Conservation (phyloP, 2,888 invertebrate genomes). For the Phortica magna region DNA sequence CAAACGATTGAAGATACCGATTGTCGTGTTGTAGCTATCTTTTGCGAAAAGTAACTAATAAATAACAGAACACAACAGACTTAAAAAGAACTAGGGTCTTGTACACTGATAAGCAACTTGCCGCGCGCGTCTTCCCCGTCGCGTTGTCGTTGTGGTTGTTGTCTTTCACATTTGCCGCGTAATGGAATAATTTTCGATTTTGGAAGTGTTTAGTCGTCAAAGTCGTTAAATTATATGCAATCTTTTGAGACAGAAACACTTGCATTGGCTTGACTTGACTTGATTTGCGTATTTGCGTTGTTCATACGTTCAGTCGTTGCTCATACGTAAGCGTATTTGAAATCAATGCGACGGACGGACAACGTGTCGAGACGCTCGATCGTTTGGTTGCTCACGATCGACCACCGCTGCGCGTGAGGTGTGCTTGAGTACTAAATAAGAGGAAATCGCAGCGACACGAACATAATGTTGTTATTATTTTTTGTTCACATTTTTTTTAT, state of each 20-base stretch:
- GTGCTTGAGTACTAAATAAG: slow-evolving; percentile 60
- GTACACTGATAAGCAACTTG: not conserved
- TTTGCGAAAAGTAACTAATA: not conserved
- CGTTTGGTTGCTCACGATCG: not conserved
- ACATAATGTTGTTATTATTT: slow-evolving; percentile 51
- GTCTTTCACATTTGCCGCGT: not conserved
- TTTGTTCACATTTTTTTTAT: slow-evolving; percentile 9
- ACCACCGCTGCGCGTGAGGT: slow-evolving; percentile 61
- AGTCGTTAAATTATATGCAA: not conserved
- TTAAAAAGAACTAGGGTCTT: not conserved
- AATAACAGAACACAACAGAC: not conserved
- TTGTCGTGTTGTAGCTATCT: slow-evolving; percentile 18
- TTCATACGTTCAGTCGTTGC: not conserved
- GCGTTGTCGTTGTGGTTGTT: not conserved
- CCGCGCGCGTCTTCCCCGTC: not conserved
- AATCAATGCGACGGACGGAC: not conserved
- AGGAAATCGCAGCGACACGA: slow-evolving; percentile 41
- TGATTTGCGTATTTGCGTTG: not conserved
- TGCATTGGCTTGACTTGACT: not conserved
- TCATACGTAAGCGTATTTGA: not conserved
- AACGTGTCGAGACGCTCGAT: not conserved
- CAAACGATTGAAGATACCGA: slow-evolving; percentile 12
- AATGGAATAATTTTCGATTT: slow-evolving; percentile 11
- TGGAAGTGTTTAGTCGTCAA: not conserved
- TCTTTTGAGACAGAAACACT: not conserved